Base-by-base conservation (phyloP, 2,113 vertebrate species). In the Pelodiscus sinensis region DNA sequence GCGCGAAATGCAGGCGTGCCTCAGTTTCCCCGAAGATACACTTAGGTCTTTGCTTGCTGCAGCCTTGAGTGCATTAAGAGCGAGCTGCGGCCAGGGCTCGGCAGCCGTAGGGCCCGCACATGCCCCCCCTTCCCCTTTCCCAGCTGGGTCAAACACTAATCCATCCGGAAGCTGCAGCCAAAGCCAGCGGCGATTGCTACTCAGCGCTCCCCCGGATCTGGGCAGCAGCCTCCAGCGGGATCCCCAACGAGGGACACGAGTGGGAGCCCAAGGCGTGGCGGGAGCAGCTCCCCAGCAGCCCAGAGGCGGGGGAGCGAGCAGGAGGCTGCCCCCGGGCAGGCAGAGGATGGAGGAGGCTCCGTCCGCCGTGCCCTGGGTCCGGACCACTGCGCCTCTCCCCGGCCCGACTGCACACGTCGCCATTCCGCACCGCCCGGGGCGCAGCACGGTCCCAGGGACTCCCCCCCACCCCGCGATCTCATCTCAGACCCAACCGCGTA, bases 371-470 rank as follows among this genome's bases (percentile, higher is more conserved):
- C 82, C 11, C 27, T n/a, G 29, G 51, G 31, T 38, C 27, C 25
- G n/a, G 55, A 44, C 31, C 44, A 54, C 18, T 3, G 52, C 22
- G 14, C 55, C 65, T 78, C 25, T 56, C 84, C 81, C 50, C 82
- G 38, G 35, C 44, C 71, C 68, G 71, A 5, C 65, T 65, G 71
- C 84, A 54, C 88, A 52, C 94, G 92, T 92, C 94, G 92, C 88
- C 95, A 91, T 93, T 95, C 95, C 90, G 57, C 80, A 35, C 81
- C 44, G 89, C 68, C 81, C 57, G 12, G 29, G 55, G 50, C 55
- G 22, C 38, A 44, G 57, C 57, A 18, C 52, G 38, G 79, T 90
- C 78, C 29, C 25, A 50, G 14, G 51, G 50, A 50, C 51, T 54
- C 56, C 79, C 78, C 55, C 51, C 68, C 75, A 6, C 65, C 57